Evolutionary conservation across 2,797 vertebrate species (phyloP).

Genomic region (Aerospiza tachiro): DNA sequence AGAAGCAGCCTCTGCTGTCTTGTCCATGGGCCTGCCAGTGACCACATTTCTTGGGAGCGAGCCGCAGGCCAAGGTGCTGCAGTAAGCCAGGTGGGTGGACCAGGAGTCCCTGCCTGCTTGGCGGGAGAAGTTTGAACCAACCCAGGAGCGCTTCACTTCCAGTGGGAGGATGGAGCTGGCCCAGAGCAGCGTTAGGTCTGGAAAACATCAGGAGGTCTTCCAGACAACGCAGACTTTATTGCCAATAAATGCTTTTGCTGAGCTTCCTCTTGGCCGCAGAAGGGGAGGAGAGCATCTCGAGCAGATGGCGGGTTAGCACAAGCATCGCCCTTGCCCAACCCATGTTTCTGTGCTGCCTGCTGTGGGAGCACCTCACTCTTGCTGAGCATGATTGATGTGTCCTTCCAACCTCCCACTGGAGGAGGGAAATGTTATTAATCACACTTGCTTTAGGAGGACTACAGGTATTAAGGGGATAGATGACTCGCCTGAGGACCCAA

Average conservation of each 20-base stretch:
- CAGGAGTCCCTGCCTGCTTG: neutral
- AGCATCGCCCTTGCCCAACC: neutral
- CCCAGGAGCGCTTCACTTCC: neutral
- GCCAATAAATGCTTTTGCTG: neutral
- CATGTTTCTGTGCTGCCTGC: neutral
- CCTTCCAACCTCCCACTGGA: neutral
- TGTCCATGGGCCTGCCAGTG: neutral
- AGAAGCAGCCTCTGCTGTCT: neutral
- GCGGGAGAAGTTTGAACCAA: neutral
- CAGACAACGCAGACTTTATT: neutral
- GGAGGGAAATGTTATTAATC: neutral
- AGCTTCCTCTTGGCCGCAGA: neutral
- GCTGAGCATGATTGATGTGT: neutral
- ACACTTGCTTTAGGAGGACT: neutral
- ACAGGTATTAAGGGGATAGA: neutral
- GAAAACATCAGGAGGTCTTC: conserved; percentile 3
- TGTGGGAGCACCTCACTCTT: neutral
- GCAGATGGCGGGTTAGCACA: neutral
- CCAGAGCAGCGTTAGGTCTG: neutral
- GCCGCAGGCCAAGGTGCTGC: rapidly evolving
- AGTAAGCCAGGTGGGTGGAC: rapidly evolving
- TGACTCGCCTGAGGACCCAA: neutral
- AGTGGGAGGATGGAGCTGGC: neutral
- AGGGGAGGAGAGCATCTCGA: neutral
- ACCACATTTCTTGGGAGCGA: neutral